Conservation (phyloP, 1,140 invertebrate species). For the Cephus cinctus region DNA sequence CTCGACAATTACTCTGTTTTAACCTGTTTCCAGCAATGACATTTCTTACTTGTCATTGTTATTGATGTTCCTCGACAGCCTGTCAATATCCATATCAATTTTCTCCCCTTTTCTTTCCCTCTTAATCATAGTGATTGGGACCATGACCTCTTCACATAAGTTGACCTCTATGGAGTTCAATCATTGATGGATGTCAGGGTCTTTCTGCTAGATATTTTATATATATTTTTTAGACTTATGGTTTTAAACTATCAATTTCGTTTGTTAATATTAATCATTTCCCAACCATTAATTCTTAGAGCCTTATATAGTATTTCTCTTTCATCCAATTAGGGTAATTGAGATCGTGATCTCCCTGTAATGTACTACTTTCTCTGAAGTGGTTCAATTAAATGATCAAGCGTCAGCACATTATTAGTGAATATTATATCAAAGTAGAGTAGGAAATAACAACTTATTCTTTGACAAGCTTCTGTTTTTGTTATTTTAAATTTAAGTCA, state of each 20-base stretch:
- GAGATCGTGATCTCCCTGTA: neutral
- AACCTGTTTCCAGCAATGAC: conserved; percentile 29
- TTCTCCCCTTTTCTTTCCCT: neutral
- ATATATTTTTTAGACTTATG: neutral
- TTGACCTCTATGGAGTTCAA: neutral
- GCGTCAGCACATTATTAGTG: too few species aligned
- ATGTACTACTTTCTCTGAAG: neutral
- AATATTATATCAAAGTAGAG: neutral
- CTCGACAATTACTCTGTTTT: conserved; percentile 1
- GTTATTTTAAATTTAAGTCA: neutral
- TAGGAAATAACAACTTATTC: neutral
- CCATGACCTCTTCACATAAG: neutral
- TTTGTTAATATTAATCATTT: too few species aligned
- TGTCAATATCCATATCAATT: conserved; percentile 48
- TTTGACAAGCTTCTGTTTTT: neutral
- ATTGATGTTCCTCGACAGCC: conserved; percentile 55
- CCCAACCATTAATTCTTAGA: too few species aligned
- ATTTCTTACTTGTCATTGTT: conserved; percentile 44
- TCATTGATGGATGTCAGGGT: neutral
- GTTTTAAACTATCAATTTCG: neutral
- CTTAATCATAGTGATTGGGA: too few species aligned
- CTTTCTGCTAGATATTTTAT: too few species aligned
- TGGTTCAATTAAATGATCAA: too few species aligned
- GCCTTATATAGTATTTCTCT: neutral
- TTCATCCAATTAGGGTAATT: neutral